A percentile compares a stretch with the other conserved stretches of the same genome.
These are phyloP conservation scores for Chondrosia reniformis DNA, from an alignment of 37 sponge, comb jelly and placozoan species.

Conservation along the genomic window DNA sequence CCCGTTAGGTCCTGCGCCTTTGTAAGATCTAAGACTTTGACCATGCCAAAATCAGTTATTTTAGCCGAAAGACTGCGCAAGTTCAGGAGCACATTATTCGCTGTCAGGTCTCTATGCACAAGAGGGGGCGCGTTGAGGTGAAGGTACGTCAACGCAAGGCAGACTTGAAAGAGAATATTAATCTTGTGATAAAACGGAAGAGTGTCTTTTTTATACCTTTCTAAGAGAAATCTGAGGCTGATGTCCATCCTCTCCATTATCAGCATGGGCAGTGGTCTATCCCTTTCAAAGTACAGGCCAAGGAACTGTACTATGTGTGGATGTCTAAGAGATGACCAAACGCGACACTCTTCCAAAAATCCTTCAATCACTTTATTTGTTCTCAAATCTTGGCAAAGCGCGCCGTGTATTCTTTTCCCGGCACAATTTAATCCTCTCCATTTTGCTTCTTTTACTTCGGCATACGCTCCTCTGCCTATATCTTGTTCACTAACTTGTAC, in stretches of 20 bases:
- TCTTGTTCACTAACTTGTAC: background rate
- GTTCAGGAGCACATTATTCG: constrained; percentile 1
- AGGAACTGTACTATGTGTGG: constrained; percentile 20
- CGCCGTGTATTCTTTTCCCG: background rate
- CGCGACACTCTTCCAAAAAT: constrained; percentile 8
- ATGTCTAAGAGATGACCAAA: constrained; percentile 6
- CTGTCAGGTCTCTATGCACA: constrained; percentile 13
- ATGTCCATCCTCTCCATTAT: constrained; percentile 16
- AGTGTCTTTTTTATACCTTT: background rate
- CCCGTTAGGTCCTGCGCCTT: background rate
- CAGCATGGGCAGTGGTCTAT: background rate
- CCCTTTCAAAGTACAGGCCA: background rate
- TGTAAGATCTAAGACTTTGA: background rate
- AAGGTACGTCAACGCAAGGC: background rate
- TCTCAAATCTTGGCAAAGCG: background rate
- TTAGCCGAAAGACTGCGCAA: background rate
- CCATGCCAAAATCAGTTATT: constrained; percentile 14
- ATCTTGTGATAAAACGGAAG: constrained; percentile 12
- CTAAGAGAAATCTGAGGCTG: constrained; percentile 6
- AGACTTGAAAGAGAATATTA: background rate
- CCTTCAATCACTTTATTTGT: background rate
- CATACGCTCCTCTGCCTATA: constrained; percentile 22
- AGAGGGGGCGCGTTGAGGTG: background rate
- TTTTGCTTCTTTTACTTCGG: background rate
- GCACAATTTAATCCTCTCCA: constrained; percentile 4